These are phyloP conservation scores for Neodiprion pinetum DNA, from an alignment of 1,140 invertebrate genomes.

Conservation along the genomic window DNA sequence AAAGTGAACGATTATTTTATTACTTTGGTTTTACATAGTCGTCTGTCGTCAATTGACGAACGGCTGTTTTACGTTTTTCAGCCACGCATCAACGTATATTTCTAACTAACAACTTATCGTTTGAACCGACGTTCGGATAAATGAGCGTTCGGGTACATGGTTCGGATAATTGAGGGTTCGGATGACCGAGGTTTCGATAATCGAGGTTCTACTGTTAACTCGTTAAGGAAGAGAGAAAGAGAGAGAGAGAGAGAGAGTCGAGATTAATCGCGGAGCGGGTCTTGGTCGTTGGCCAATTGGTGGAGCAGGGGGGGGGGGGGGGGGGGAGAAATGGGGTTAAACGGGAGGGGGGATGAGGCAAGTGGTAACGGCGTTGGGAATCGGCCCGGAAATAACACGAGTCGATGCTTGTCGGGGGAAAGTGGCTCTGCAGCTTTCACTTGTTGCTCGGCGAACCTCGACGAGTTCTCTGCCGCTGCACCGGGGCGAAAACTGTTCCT, in stretches of 20 bases:
- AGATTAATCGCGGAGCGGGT: not conserved
- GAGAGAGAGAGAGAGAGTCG: not conserved
- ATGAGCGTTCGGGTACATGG: too few species aligned
- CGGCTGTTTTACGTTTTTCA: too few species aligned
- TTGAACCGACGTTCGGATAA: too few species aligned
- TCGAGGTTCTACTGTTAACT: too few species aligned
- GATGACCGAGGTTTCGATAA: too few species aligned
- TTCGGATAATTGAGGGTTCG: too few species aligned
- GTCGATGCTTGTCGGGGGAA: conserved; percentile 53
- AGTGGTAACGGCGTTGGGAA: not conserved
- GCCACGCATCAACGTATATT: too few species aligned
- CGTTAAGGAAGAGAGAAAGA: not conserved
- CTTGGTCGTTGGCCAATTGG: not conserved
- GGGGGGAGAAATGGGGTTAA: not conserved
- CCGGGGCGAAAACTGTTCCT: too few species aligned
- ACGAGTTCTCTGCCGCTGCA: conserved; percentile 7
- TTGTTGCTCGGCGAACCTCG: conserved; percentile 32
- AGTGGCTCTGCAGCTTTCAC: conserved; percentile 60
- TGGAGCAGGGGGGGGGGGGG: not conserved
- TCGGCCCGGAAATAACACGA: conserved; percentile 48
- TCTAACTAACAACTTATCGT: too few species aligned
- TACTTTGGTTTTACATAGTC: too few species aligned
- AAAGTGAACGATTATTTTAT: too few species aligned
- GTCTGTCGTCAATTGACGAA: too few species aligned
- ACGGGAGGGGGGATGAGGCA: not conserved